Evolutionary conservation across 2,113 vertebrate species (phyloP), one percentile per base, ranked within the genome.

Genomic region (Lepus timidus): DNA sequence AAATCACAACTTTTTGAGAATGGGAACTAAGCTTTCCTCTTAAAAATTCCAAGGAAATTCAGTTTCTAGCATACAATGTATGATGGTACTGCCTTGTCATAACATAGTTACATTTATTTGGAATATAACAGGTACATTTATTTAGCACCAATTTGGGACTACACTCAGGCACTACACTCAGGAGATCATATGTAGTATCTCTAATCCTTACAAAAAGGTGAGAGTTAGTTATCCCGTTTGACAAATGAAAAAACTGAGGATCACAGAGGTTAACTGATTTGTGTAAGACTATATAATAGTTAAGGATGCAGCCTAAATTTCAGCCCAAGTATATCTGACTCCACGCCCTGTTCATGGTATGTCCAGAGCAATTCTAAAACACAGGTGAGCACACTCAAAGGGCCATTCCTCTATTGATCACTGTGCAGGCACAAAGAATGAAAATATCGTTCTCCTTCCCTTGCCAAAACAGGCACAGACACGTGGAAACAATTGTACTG

Each of bases 231-330:
- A 68, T 9, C 12, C 1, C 16, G 19, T 81, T 85, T 27, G 51
- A 82, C 25, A 79, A 19, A 68, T 70, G 39, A 89, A 78, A 27
- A 93, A 93, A 84, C 39, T 84, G 58, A 95, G 62, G 6, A 44
- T 84, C 25, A 62, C 13, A 55, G 39, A 95, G 8, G 14, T 36
- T 81, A 76, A 71, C 10, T 86, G 12, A 79, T 84, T 71, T 70
- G 11, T 58, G 44, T 79, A 52, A 79, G 44, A 80, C 31, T 74
- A 51, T 16, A 51, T 5, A 33, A 31, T 49, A 75, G 49, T 36
- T 80, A 44, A 76, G n/a, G 36, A 49, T 55, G 6, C 22, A 85
- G 33, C 23, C 8, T 94, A 81, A 70, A 79, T 58, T 90, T 27
- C 27, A 93, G n/a, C 8, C 27, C 31, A 64, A 76, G 58, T 62